Percentiles rank a stretch among this genome's conserved stretches.
phyloP scores from a whole-genome alignment of 2,888 invertebrate species.

The Melanophora roralis region DNA sequence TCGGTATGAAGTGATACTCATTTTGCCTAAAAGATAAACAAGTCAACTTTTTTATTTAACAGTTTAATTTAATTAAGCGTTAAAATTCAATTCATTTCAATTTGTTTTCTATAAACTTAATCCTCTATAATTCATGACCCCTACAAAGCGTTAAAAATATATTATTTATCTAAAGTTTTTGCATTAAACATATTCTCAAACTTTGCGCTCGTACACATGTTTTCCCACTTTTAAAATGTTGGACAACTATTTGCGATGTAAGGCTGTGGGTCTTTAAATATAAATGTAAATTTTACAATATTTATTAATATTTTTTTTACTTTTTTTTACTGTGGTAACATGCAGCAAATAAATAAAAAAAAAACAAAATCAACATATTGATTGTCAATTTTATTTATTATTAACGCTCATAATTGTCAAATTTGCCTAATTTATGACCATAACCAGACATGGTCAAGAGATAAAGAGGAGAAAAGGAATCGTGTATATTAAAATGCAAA shows the following conservation, averaged over 20 bases:
- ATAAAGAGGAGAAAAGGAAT: background rate
- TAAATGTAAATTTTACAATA: conserved; percentile 15
- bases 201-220: conserved; percentile 43
- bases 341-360: conserved; percentile 25
- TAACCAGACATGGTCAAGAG: conserved; percentile 29
- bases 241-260: conserved; percentile 16
- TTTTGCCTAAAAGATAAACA: background rate
- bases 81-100: conserved; percentile 31
- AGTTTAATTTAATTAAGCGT: background rate
- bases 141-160: conserved; percentile 29
- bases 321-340: background rate
- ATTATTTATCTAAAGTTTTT: conserved; percentile 34
- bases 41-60: background rate
- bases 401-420: conserved; percentile 77
- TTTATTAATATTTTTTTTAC: too few relatives aligned
- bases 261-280: background rate
- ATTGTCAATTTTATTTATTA: conserved; percentile 77
- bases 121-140: conserved; percentile 44
- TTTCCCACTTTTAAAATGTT: conserved; percentile 56
- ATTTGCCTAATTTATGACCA: conserved; percentile 74
- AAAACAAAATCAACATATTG: conserved; percentile 66
- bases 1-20: too few relatives aligned
- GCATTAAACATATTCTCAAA: conserved; percentile 18
- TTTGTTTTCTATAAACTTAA: conserved; percentile 22
- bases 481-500: too few relatives aligned